Conservation (phyloP, 2,113 vertebrate genomes). For the Bubalus kerabau region DNA sequence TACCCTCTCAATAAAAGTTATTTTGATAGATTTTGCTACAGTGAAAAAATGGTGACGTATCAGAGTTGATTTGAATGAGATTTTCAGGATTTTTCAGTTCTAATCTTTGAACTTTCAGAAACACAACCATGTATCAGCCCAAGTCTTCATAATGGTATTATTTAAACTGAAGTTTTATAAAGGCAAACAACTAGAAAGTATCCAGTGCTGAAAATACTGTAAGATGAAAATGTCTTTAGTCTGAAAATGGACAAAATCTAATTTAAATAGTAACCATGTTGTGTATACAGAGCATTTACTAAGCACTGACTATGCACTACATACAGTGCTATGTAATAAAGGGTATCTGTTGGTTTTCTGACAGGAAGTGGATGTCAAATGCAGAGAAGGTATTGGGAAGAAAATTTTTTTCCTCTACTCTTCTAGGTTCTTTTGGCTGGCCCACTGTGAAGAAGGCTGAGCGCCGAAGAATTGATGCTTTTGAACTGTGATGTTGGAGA, state of each 20-base stretch:
- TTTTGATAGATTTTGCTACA: background rate
- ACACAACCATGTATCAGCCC: background rate
- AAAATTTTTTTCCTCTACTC: background rate
- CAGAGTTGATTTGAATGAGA: background rate
- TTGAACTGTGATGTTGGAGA: no score
- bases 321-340: background rate
- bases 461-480: no score
- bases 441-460: no score
- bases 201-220: background rate
- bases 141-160: background rate
- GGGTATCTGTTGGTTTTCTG: background rate
- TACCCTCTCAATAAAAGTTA: background rate
- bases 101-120: conserved; percentile 15
- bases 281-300: background rate
- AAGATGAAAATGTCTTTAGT: background rate
- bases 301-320: background rate
- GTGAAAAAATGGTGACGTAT: background rate
- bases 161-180: background rate
- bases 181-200: background rate
- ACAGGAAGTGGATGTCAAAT: background rate
- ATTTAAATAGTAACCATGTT: conserved; percentile 8
- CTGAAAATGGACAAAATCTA: background rate
- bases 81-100: conserved; percentile 3
- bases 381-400: background rate
- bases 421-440: background rate